Evolutionary conservation across 2,113 vertebrate species (phyloP).

Genomic region (Cygnus atratus): DNA sequence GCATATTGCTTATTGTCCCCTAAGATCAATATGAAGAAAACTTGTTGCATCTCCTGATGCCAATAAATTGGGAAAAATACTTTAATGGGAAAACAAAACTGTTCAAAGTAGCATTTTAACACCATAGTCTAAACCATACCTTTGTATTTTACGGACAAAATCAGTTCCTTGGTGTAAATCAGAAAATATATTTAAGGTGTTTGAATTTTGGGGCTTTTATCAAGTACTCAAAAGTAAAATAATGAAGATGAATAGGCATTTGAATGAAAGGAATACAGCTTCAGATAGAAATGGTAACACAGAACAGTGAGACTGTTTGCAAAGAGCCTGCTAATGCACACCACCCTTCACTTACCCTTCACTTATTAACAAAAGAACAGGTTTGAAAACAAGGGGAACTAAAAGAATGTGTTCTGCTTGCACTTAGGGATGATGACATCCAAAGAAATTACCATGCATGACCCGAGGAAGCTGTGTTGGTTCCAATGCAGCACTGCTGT

Average conservation of each 20-base stretch:
- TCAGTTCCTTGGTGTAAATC: not conserved
- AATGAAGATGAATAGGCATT: fast-evolving
- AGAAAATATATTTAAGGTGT: not conserved
- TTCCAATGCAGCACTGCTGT: not conserved
- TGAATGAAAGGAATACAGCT: not conserved
- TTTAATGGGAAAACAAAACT: slow-evolving; percentile 35
- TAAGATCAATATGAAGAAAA: slow-evolving; percentile 5
- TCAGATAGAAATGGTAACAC: not conserved
- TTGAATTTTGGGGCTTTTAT: not conserved
- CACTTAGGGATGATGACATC: not conserved
- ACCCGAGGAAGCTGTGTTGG: not conserved
- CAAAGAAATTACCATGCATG: not conserved
- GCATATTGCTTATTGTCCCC: slow-evolving; percentile 23
- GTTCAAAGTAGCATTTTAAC: not conserved
- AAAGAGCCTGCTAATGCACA: not conserved
- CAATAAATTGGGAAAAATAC: slow-evolving; percentile 7
- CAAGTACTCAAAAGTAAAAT: not conserved
- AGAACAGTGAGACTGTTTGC: not conserved
- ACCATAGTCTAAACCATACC: not conserved
- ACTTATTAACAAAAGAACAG: not conserved
- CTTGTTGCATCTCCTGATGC: slow-evolving; percentile 7
- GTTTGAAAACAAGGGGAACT: not conserved
- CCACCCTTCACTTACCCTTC: not conserved
- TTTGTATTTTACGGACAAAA: not conserved
- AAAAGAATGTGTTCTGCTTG: not conserved